Percentiles rank a stretch among this genome's conserved stretches.
Evolutionary conservation across 2,888 invertebrate genomes (phyloP).

Genomic region (Ornithoptera priamus): DNA sequence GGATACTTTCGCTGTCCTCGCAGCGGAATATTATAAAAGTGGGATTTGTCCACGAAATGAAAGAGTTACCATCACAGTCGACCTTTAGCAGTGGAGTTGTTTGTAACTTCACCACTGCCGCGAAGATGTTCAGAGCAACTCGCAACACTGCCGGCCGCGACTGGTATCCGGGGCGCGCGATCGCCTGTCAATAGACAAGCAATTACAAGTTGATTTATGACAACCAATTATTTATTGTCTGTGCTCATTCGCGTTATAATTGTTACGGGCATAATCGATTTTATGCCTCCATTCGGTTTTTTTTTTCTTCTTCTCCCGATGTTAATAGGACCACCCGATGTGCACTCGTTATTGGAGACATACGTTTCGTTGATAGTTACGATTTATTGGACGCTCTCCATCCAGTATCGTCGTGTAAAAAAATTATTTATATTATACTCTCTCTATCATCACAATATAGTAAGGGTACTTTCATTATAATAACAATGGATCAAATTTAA

Average conservation of each 20-base stretch:
- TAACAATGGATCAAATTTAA: too few relatives aligned
- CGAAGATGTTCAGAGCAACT: background rate
- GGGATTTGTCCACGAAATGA: too few relatives aligned
- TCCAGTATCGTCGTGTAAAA: slow-evolving; percentile 16
- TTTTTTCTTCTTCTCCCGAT: slow-evolving; percentile 33
- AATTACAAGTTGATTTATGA: slow-evolving; percentile 51
- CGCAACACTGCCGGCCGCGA: slow-evolving; percentile 32
- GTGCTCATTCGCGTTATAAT: slow-evolving; percentile 51
- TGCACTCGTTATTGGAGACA: slow-evolving; percentile 40
- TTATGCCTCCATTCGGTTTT: slow-evolving; percentile 39
- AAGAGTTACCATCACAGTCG: too few relatives aligned
- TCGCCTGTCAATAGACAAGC: slow-evolving; percentile 39
- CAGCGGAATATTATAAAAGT: too few relatives aligned
- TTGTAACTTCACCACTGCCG: too few relatives aligned
- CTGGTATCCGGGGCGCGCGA: slow-evolving; percentile 37
- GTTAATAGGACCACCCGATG: slow-evolving; percentile 45
- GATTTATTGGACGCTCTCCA: slow-evolving; percentile 30
- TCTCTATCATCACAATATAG: too few relatives aligned
- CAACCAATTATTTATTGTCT: slow-evolving; percentile 51
- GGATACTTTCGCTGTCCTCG: too few relatives aligned
- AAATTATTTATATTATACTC: background rate
- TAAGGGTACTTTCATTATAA: too few relatives aligned
- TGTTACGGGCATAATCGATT: slow-evolving; percentile 48
- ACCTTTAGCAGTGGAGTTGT: too few relatives aligned
- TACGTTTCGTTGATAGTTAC: slow-evolving; percentile 35